Base-by-base conservation (phyloP, 2,888 invertebrate genomes). In the Volucella bombylans region DNA sequence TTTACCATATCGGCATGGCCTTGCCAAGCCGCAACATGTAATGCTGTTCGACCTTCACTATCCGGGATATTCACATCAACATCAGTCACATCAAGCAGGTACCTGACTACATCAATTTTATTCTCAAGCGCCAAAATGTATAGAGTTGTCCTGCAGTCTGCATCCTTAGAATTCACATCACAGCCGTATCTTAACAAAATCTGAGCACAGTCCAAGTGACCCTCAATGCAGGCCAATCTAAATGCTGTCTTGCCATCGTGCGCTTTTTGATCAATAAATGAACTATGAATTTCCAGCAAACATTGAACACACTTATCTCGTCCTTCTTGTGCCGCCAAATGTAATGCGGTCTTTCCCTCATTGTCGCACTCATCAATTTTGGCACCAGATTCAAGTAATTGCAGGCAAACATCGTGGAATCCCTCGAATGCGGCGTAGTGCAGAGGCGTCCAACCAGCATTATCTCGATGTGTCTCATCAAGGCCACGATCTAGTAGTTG, bases 351-450 rank as follows among this genome's bases (percentile, higher is more conserved):
- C 90, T 97, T 97, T 0, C 97, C 97, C 88, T 98, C 97, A 90
- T 97, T 97, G 91, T 98, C 98, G 8, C 96, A 95, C 90, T 97
- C 97, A 89, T 97, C 97, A 10, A 97, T 95, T 89, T 96, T 95
- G 0, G 97, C 97, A 0, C 97, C 98, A 0, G 97, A 96, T 89
- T 97, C 97, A 0, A 98, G 92, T 41, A 92, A 86, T 87, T 91
- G 92, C 31, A 91, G 86, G 73, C 92, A 92, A 73, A 92, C 91
- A 80, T 92, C 92, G 57, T 90, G 90, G 87, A 90, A 91, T 92
- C 95, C 96, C 93, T 99, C 98, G 90, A 98, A 98, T 12, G 98
- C 97, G 0, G 98, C 96, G 90, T 99, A 98, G 90, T 99, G 98
- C 69, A 99, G 91, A 0, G 99, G 98, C 0, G 99, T 98, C 99